These are phyloP conservation scores for Corythaixoides concolor DNA, from an alignment of 2,113 vertebrate species.

Conservation along the genomic window DNA sequence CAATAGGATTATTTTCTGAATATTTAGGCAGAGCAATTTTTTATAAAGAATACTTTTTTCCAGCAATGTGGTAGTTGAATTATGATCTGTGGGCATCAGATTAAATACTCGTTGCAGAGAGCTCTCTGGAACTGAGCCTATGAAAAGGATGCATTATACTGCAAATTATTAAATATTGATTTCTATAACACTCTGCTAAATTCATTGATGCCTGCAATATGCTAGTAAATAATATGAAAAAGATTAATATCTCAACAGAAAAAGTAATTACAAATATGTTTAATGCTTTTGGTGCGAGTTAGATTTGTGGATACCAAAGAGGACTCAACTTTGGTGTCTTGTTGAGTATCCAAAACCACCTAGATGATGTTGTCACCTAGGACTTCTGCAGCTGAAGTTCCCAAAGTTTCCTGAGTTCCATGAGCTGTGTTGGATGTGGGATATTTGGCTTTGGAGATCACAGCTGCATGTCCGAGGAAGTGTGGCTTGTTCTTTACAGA, in stretches of 20 bases:
- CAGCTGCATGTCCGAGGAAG: neutral
- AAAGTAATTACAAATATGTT: neutral
- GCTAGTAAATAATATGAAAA: constrained; percentile 20
- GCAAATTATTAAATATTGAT: constrained; percentile 56
- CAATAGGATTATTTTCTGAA: constrained; percentile 14
- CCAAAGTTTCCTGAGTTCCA: neutral
- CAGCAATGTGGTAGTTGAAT: neutral
- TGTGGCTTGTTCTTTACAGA: neutral
- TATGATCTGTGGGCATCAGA: neutral
- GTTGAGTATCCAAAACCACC: neutral
- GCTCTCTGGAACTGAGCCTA: constrained; percentile 2
- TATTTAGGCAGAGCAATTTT: constrained; percentile 27
- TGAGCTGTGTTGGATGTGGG: rapidly evolving
- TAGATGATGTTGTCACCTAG: neutral
- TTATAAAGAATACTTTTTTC: constrained; percentile 33
- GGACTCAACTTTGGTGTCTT: neutral
- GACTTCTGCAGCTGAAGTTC: neutral
- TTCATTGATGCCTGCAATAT: too few species aligned
- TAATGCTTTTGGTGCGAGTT: neutral
- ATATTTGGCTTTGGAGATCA: neutral
- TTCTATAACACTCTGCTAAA: neutral
- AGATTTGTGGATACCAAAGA: neutral
- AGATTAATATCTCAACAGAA: constrained; percentile 17
- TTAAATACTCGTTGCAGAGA: neutral
- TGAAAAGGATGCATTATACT: constrained; percentile 21